Base-by-base conservation (phyloP, 2,797 vertebrate genomes). In the Columba guinea region DNA sequence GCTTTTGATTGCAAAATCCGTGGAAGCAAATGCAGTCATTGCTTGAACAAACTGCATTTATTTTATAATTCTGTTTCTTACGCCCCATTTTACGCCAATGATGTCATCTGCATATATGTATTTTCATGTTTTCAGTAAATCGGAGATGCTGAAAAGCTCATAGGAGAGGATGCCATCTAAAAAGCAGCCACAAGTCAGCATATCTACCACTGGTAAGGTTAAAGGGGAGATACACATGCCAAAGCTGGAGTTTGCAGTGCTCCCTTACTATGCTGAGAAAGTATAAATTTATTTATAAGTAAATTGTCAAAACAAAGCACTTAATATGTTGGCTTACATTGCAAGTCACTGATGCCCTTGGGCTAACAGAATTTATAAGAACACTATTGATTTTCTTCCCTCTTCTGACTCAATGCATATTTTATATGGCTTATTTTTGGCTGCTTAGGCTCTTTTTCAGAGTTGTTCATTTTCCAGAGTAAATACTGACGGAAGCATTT, bases 271-370 rank as follows among this genome's bases (percentile, higher is more conserved):
- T 14, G 48, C 56, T 85, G 46, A 76, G 75, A 85, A 95, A 89
- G 70, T 44, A 90, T 32, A 88, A 49, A 93, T 95, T 84, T 75
- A 87, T 84, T 93, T 95, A 34, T 85, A 90, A 78, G 44, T 49
- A 94, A 95, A 94, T 95, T 95, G 73, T 90, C 90, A 94, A 95
- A 96, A 97, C 84, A 95, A 96, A 90, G 92, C 49, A 77, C 52
- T 96, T 94, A 90, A 88, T 93, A n/a, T 5, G 5, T 69, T 95
- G 65, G n/a, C 46, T 94, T 58, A 51, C 68, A 44, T 23, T 83
- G 80, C 76, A 84, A 93, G 70, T 82, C 70, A 86, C 37, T 68
- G 39, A 68, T 91, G 85, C 74, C 88, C 91, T 89, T 92, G 91
- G 80, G 90, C 91, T 94, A 93, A 78, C 13, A 10, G 89, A 74